Base-by-base conservation (phyloP, 2,888 invertebrate species). In the Lepidocyrtoides sp. region DNA sequence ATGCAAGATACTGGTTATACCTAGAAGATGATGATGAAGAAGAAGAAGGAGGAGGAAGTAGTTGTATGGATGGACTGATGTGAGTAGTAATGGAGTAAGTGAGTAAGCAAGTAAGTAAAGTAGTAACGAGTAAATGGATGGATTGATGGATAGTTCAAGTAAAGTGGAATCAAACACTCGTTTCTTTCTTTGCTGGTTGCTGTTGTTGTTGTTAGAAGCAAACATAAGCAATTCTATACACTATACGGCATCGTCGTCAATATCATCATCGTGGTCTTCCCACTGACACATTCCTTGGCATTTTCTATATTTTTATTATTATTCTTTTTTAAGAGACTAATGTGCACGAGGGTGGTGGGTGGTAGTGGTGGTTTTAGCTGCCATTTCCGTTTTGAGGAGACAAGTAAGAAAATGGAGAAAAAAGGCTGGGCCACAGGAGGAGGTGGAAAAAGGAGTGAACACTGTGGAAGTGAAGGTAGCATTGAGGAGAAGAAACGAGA, bases 141-240 rank as follows among this genome's bases (percentile, higher is more conserved):
- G 84, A 90, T 90, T 90, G 89, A 90, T 84, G 63, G 84, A 90
- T 90, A 84, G 89, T 75, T 32, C 48, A 75, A 89, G 89, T 41
- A 89, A 90, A 90, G 89, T 90, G 84, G 84, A 90, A 84, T 90
- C 84, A 84, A 82, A 90, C 57, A 41, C 69, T 77, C 41, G 81
- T 57, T 81, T 60, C 57, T 72, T 51, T 48, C 23, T 32, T 86
- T 79, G 17, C 17, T 51, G 8, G 48, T 20, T 77, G 57, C 23
- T 48, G 83, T 66, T 63, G 29, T 66, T 83, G 60, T 51, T 44
- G 41, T 63, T 63, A 17, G 66, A 36, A 14, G 66, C 17, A 77
- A 77, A 77, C n/a, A n/a, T n/a, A n/a, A n/a, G n/a, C n/a, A n/a
- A n/a, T n/a, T n/a, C n/a, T n/a, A n/a, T n/a, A n/a, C n/a, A n/a